Conservation (phyloP, 2,797 vertebrate species). For the Brachymystax lenok region DNA sequence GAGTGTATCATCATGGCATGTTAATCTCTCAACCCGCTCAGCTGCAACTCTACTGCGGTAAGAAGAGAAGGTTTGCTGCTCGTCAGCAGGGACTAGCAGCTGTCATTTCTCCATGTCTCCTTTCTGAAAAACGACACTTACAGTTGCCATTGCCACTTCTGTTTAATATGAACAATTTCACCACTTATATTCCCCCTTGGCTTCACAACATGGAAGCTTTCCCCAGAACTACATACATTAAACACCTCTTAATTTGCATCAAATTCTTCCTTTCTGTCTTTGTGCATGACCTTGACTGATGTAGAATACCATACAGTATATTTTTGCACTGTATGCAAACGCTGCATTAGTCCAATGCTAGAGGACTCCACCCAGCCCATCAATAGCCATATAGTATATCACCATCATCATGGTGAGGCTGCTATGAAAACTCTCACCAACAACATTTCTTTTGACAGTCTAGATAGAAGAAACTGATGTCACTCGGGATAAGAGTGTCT, state of each 20-base stretch:
- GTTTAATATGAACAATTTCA: slow-evolving; percentile 63
- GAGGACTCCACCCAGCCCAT: too few relatives aligned
- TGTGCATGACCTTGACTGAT: slow-evolving; percentile 3
- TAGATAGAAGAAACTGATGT: background rate
- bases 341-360: background rate
- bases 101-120: slow-evolving; percentile 58
- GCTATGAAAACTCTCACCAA: slow-evolving; percentile 3
- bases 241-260: slow-evolving; percentile 15
- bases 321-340: background rate
- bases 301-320: background rate
- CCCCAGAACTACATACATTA: slow-evolving; percentile 31
- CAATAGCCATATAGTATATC: background rate
- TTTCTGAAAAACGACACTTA: slow-evolving; percentile 42
- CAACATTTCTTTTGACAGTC: slow-evolving; percentile 8
- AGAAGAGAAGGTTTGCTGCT: slow-evolving; percentile 50
- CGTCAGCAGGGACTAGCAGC: slow-evolving; percentile 51
- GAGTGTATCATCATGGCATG: slow-evolving; percentile 52
- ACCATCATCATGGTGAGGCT: background rate
- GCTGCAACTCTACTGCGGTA: slow-evolving; percentile 33
- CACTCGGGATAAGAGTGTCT: background rate
- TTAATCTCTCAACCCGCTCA: slow-evolving; percentile 57
- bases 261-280: background rate
- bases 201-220: slow-evolving; percentile 21
- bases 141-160: slow-evolving; percentile 57
- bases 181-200: slow-evolving; percentile 39